Evolutionary conservation across 2,113 vertebrate genomes (phyloP), one percentile per base, ranked within the genome.

Genomic region (Peromyscus californicus): DNA sequence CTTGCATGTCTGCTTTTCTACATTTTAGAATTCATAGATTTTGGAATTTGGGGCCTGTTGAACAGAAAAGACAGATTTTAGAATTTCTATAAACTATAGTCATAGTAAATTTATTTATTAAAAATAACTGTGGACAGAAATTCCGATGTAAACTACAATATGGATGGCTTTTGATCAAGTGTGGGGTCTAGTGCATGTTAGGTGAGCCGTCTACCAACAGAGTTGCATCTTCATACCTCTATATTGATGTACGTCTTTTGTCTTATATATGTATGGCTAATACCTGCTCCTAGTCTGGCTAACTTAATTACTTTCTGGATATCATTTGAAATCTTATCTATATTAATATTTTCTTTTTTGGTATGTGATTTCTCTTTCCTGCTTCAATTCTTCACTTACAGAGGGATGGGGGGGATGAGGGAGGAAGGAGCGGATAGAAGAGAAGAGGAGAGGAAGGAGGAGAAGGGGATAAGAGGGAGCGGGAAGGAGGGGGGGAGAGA

Each of bases 41-140:
- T 95, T 90, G 74, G 42, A 93, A 85, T 92, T 90, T 93, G 76
- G 24, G 24, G 36, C 93, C 26, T 89, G 74, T 93, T 97, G 87
- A 94, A 89, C 91, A n/a, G 54, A 89, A 95, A 26, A 91, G 39
- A 54, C 51, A 72, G 4, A 80, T 22, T 92, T 96, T 86, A 82
- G 69, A 94, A 54, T 90, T 90, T 86, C 19, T 86, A 1, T 84
- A 76, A 96, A 75, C 39, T 82, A 31, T 3, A 86, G 51, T 91
- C 19, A 65, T 76, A 61, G 22, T 90, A 94, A 91, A 83, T 87
- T 86, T 94, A 93, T 93, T 95, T 17, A 84, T 69, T 89, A 82
- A 29, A 97, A 93, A 63, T 86, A 65, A 63, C 13, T 95, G 69
- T 9, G 48, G 48, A 84, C 70, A 91, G 36, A 72, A 93, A 96